Conservation (phyloP, 2,113 vertebrate genomes). For the Saimiri boliviensis region DNA sequence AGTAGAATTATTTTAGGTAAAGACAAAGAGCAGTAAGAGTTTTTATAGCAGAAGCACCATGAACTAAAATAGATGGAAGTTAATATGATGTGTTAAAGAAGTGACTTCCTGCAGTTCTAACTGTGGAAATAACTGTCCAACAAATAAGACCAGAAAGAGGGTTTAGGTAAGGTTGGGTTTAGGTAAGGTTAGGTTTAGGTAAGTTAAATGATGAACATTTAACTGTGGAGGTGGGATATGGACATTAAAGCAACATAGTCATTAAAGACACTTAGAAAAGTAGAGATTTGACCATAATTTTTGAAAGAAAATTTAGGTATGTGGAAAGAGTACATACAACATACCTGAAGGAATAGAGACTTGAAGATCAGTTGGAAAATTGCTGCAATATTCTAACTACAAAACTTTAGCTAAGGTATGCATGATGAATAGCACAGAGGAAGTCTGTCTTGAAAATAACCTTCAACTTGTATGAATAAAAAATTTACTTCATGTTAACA, state of each 20-base stretch:
- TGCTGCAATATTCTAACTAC: neutral
- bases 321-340: neutral
- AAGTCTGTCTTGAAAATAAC: neutral
- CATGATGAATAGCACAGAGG: neutral
- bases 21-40: neutral
- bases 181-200: fast-evolving
- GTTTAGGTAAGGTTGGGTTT: fast-evolving
- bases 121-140: neutral
- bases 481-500: neutral
- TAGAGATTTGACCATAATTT: neutral
- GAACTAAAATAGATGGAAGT: neutral
- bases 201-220: neutral
- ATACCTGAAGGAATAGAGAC: neutral
- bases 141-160: neutral
- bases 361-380: neutral
- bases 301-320: neutral
- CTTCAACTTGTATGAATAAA: neutral
- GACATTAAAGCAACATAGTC: neutral
- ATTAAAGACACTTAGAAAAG: neutral
- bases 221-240: neutral
- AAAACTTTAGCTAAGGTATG: neutral
- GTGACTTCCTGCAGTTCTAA: neutral
- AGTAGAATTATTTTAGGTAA: neutral
- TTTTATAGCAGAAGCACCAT: neutral
- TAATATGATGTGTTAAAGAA: neutral